Percentiles rank a stretch among this genome's conserved stretches.
Evolutionary conservation across 2,113 vertebrate genomes (phyloP).

Genomic region (Picathartes gymnocephalus): DNA sequence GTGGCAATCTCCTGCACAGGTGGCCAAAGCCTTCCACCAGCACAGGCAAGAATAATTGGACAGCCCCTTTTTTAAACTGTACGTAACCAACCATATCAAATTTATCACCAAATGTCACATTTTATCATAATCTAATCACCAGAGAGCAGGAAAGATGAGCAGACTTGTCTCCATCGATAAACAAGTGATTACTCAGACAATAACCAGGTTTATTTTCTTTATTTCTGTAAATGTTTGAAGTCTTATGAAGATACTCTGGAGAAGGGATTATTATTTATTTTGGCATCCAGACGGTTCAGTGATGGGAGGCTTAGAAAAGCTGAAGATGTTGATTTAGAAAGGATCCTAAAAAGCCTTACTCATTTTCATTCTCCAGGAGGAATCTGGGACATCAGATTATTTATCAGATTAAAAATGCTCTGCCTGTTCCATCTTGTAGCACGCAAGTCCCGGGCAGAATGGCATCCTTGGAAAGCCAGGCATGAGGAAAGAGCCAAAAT

Average conservation of each 20-base stretch:
- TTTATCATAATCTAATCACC: conserved; percentile 62
- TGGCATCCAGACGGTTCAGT: not conserved
- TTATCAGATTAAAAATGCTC: not conserved
- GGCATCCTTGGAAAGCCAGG: not conserved
- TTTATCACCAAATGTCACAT: conserved; percentile 59
- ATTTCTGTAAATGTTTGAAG: conserved; percentile 40
- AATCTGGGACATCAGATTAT: conserved; percentile 3
- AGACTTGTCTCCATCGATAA: conserved; percentile 58
- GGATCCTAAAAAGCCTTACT: not conserved
- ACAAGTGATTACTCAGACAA: conserved; percentile 53
- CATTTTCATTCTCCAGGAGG: not conserved
- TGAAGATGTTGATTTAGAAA: conserved; percentile 12
- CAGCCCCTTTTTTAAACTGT: conserved; percentile 8
- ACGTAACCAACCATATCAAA: conserved; percentile 47
- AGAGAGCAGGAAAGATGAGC: conserved; percentile 36
- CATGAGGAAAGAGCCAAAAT: not conserved
- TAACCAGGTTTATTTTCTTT: conserved; percentile 58
- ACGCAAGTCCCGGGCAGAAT: not conserved
- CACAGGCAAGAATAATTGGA: conserved; percentile 31
- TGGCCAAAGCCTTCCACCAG: conserved; percentile 5
- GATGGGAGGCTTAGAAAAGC: not conserved
- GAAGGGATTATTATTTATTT: conserved; percentile 44
- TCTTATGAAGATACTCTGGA: conserved; percentile 19
- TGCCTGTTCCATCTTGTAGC: not conserved
- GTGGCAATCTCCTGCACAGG: not conserved